Evolutionary conservation across 2,797 vertebrate species (phyloP), one percentile per base, ranked within the genome.

Genomic region (Sus cebifrons): DNA sequence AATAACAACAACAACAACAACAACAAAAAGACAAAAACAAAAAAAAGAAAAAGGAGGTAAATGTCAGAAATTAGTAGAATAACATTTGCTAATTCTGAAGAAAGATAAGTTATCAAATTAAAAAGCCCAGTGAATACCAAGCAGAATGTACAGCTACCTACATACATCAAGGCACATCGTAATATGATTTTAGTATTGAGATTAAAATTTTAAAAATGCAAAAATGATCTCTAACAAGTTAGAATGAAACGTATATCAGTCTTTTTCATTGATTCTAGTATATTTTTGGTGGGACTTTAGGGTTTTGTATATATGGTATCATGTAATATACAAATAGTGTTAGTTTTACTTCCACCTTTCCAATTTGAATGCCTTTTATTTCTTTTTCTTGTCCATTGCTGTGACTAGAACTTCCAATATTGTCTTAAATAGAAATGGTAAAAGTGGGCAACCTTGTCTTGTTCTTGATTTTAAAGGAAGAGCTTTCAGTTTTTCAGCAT

Each of bases 31-130:
- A 32, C 32, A 32, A 32, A 32, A 32, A 32, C 2, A 32, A 32
- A 32, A 32, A 75, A 60, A 67, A 67, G 8, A 85, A 7, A 81
- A 62, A 82, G 7, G 18, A 32, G 0, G 13, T 58, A 21, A 4
- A 56, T 73, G 20, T 68, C 86, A 60, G 25, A 49, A 84, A 84
- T 54, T 40, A 75, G 32, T 29, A 60, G 21, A 78, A 89, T 29
- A 89, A 86, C 58, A 74, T 40, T 18, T 86, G 36, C 52, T 86
- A 90, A 67, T 90, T 56, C 52, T 86, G 4, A 90, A 60, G 67
- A 67, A 58, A 73, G 27, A 67, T 8, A n/a, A 62, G 68, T 85
- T 36, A 85, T 77, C 27, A 54, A 60, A 18, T 65, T 64, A 86
- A 91, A 71, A 49, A 14, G 4, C 23, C 29, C 29, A 65, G 6